Evolutionary conservation across 2,797 vertebrate species (phyloP), one percentile per base, ranked within the genome.

Genomic region (Coracias cyanogaster): DNA sequence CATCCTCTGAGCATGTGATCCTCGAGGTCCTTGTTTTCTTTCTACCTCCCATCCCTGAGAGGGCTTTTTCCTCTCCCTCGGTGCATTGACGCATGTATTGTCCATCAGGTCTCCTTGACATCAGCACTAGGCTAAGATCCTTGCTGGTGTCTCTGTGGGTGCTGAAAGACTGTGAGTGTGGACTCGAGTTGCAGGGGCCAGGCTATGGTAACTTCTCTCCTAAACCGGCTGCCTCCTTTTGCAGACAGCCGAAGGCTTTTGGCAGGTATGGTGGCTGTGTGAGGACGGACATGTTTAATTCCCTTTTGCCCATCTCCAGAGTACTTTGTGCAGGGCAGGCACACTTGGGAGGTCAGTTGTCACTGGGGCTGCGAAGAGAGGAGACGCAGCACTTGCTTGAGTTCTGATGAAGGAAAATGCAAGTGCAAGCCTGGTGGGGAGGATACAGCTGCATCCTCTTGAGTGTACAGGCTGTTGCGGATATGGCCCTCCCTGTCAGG

Each of bases 361-460:
- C 1, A 0, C 4, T n/a, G n/a, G 37, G 52, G 81, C 89, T 88
- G 74, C 52, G 15, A 58, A 39, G 39, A 84, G 65, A 61, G 62
- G 80, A 87, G 69, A 21, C 48, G 73, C 58, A 55, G 72, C 55
- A 46, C 35, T 49, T 29, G 61, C 83, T 11, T 19, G 24, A 35
- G 49, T 37, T 58, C 39, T 37, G 35, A 9, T 5, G 10, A 21
- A 77, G 80, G 88, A 43, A 51, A 77, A 83, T 71, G 73, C 89
- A 74, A 49, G 82, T 28, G 73, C 48, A 65, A 33, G 45, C 13
- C 84, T 70, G 84, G 29, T 5, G 9, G 28, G 60, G 93, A 96
- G 96, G 97, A 97, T 92, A 18, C 96, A 97, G 96, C 96, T 97
- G 97, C 94, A 95, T 97, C 96, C 93, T 93, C 61, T 20, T 1